phyloP scores from a whole-genome alignment of 2,797 vertebrate genomes.

The Ctenopoma multispine region DNA sequence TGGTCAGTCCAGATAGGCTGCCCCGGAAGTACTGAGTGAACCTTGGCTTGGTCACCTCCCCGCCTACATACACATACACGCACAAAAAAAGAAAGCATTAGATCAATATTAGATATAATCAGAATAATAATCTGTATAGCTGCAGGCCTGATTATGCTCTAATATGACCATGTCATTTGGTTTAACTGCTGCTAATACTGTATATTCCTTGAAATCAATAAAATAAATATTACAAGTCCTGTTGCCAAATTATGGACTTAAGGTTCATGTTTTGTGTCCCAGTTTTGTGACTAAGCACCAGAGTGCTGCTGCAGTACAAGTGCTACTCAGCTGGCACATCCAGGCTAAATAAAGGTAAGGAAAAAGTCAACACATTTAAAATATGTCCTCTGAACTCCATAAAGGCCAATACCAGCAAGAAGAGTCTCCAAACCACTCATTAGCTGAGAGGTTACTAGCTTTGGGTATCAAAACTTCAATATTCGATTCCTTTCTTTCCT shows the following conservation, averaged over 20 bases:
- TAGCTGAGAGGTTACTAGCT: constrained; percentile 69
- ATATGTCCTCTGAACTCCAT: constrained; percentile 55
- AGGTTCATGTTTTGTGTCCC: constrained; percentile 23
- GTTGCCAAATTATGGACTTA: constrained; percentile 33
- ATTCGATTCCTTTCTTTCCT: constrained; percentile 31
- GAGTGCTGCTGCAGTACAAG: constrained; percentile 31
- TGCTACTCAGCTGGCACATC: constrained; percentile 25
- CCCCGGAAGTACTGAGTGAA: constrained; percentile 97
- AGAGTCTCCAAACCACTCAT: constrained; percentile 62
- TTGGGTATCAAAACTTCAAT: constrained; percentile 54
- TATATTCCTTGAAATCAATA: not conserved
- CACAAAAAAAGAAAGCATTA: not conserved
- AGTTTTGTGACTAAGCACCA: constrained; percentile 25
- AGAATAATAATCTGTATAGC: not conserved
- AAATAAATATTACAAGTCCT: not conserved
- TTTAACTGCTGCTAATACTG: not conserved
- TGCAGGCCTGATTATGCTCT: not conserved
- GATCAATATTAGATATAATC: not conserved
- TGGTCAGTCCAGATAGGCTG: constrained; percentile 95
- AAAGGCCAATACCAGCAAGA: constrained; percentile 62
- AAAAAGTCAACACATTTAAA: constrained; percentile 64
- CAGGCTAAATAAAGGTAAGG: constrained; percentile 53
- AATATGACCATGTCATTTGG: not conserved
- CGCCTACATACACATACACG: constrained; percentile 82
- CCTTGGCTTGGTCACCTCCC: constrained; percentile 92